Evolutionary conservation across 92 coral and sea anemone genomes (phyloP).

Genomic region (Heteractis magnifica): DNA sequence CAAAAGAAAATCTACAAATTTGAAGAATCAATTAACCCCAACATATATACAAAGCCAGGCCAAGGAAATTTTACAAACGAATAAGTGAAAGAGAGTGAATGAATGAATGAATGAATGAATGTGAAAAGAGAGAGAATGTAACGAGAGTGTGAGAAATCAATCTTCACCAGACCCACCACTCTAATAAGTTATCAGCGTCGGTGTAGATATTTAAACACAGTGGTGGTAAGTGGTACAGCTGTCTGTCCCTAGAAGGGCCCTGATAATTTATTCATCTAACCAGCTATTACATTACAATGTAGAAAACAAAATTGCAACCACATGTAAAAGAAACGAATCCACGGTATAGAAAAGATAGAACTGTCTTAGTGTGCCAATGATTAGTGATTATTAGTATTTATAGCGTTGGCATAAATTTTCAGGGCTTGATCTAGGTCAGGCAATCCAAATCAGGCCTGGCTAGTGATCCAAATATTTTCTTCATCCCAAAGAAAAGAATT

Average conservation of each 20-base stretch:
- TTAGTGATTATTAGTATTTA: background rate
- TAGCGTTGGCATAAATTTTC: background rate
- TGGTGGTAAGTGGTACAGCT: conserved; percentile 47
- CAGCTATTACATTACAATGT: background rate
- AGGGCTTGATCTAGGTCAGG: conserved; percentile 17
- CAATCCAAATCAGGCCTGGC: conserved; percentile 68
- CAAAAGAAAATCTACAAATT: conserved; percentile 65
- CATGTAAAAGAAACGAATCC: too few species aligned
- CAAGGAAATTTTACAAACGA: conserved; percentile 22
- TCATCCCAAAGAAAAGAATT: conserved; percentile 63
- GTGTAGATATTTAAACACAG: conserved; percentile 83
- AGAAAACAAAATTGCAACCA: background rate
- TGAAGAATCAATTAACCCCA: conserved; percentile 38
- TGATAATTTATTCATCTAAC: conserved; percentile 32
- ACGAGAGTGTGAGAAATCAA: conserved; percentile 32
- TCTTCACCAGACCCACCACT: conserved; percentile 70
- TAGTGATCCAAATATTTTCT: conserved; percentile 53
- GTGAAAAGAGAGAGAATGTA: conserved; percentile 8
- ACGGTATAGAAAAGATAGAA: background rate
- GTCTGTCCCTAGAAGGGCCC: conserved; percentile 34
- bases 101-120: conserved; percentile 15
- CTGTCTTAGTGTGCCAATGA: background rate
- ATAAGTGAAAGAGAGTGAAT: background rate
- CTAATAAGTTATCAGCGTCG: conserved; percentile 70
- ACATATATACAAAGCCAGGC: conserved; percentile 36